A percentile compares a stretch with the other conserved stretches of the same genome.
These are phyloP conservation scores for Charaxes varanes DNA, from an alignment of 1,140 invertebrate genomes.

Conservation along the genomic window DNA sequence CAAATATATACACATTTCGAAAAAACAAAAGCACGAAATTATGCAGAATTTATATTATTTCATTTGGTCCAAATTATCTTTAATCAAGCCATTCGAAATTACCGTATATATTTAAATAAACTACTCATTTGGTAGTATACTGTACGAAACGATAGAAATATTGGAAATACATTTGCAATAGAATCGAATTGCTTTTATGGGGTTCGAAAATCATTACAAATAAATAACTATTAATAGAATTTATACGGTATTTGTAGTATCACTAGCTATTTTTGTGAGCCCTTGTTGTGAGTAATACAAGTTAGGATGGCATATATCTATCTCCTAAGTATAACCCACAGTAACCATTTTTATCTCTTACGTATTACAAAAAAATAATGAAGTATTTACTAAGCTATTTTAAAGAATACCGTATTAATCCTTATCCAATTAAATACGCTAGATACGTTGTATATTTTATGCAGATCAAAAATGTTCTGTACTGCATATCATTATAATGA, in stretches of 20 bases:
- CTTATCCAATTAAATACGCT: no score
- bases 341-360: no score
- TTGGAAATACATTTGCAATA: conserved; percentile 7
- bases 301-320: no score
- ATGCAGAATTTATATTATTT: background rate
- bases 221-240: conserved; percentile 1
- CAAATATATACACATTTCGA: no score
- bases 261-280: background rate
- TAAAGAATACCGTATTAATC: no score
- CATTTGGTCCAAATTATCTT: background rate
- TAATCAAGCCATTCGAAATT: conserved; percentile 1
- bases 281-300: no score
- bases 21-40: background rate
- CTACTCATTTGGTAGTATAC: background rate
- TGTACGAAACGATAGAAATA: conserved; percentile 3
- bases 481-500: no score
- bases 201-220: background rate
- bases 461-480: no score
- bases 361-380: no score
- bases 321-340: no score
- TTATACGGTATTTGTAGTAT: conserved; percentile 1
- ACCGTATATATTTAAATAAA: background rate
- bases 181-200: conserved; percentile 5
- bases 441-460: no score
- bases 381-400: no score